Evolutionary conservation across 2,888 invertebrate genomes (phyloP).

Genomic region (Pomacea canaliculata): DNA sequence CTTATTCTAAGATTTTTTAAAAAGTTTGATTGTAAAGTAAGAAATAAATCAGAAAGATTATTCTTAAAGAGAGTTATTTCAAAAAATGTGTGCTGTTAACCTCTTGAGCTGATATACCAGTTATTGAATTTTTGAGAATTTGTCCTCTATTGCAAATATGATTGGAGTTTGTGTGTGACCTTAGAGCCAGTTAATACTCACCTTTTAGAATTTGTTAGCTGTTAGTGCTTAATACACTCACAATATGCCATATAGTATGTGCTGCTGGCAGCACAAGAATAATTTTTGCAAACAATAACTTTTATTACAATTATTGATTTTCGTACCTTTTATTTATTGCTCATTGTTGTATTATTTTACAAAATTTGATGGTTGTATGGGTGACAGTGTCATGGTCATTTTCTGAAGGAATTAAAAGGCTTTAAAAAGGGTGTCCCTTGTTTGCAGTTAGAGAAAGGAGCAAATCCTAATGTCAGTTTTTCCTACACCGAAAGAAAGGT

Average conservation of each 20-base stretch:
- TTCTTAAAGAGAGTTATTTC: neutral
- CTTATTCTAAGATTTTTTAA: neutral
- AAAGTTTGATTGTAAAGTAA: neutral
- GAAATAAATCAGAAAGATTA: too few relatives aligned
- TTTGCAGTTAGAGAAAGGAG: constrained; percentile 57
- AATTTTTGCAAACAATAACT: too few relatives aligned
- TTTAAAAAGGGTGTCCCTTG: too few relatives aligned
- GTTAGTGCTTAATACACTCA: too few relatives aligned
- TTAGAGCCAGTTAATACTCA: neutral
- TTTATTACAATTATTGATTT: too few relatives aligned
- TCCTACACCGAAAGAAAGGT: constrained; percentile 40
- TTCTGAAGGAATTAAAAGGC: too few relatives aligned
- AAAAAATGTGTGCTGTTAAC: neutral
- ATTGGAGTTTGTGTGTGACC: neutral
- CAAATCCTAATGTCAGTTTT: constrained; percentile 61
- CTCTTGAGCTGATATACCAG: neutral
- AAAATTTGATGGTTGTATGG: too few relatives aligned
- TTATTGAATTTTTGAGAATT: neutral
- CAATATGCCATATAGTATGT: too few relatives aligned
- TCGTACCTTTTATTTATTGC: too few relatives aligned
- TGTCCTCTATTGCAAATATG: neutral
- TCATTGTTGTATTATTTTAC: too few relatives aligned
- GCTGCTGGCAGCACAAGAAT: too few relatives aligned
- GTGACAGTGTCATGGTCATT: too few relatives aligned
- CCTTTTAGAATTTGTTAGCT: neutral